Evolutionary conservation across 2,113 vertebrate genomes (phyloP).

Genomic region (Pterocles orientalis): DNA sequence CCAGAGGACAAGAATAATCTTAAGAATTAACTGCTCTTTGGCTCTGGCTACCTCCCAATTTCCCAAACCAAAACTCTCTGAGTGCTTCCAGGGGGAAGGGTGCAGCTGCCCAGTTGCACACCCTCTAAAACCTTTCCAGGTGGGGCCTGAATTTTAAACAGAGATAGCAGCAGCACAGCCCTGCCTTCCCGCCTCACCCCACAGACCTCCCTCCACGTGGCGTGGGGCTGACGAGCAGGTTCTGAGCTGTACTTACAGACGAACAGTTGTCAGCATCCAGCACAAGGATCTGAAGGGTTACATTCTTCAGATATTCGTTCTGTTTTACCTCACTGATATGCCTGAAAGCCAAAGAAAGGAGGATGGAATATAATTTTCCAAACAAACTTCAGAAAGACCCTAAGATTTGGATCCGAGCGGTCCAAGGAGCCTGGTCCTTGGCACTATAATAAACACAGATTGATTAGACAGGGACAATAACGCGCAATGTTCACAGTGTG

Average conservation of each 20-base stretch:
- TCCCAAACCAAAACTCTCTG: background rate
- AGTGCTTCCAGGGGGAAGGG: background rate
- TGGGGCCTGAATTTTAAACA: background rate
- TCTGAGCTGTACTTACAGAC: slow-evolving; percentile 64
- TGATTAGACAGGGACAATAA: background rate
- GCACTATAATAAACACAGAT: background rate
- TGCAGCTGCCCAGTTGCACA: background rate
- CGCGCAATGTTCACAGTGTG: background rate
- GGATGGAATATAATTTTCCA: background rate
- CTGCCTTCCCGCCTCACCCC: background rate
- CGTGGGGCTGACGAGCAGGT: background rate
- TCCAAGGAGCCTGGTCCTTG: background rate
- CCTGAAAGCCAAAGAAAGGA: slow-evolving; percentile 59
- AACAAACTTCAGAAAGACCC: background rate
- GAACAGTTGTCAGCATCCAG: slow-evolving; percentile 59
- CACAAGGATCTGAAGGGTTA: slow-evolving; percentile 67
- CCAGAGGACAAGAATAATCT: background rate
- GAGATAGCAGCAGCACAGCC: background rate
- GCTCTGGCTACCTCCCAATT: background rate
- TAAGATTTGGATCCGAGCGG: background rate
- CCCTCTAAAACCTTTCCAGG: background rate
- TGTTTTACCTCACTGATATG: slow-evolving; percentile 72
- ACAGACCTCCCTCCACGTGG: background rate
- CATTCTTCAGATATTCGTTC: slow-evolving; percentile 59
- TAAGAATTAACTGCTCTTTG: background rate